Base-by-base conservation (phyloP, 2,113 vertebrate genomes). In the Elaphurus davidianus region DNA sequence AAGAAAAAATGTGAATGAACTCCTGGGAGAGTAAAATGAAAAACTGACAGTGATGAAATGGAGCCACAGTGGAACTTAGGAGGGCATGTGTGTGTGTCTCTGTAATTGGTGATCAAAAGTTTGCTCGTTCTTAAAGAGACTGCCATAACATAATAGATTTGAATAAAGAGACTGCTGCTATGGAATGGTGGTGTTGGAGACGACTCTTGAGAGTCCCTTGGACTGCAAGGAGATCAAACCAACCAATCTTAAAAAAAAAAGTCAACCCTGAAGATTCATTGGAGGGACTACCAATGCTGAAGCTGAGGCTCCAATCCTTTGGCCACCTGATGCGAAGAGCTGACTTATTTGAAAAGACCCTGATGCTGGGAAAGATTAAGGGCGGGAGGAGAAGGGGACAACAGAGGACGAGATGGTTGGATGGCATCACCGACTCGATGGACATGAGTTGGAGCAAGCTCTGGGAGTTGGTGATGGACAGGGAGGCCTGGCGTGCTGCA, bases 21-120 rank as follows among this genome's bases (percentile, higher is more conserved):
- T 0, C 3, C 2, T 1, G 28, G 21, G 30, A 28, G 36, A 17
- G 5, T 30, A 13, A 3, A 15, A 8, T 0, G 23, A 19, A 8
- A 7, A 14, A 8, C 25, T 10, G 19, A 13, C 4, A 7, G 6
- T 0, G 7, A 47, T 15, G 33, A 50, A 12, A 30, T 3, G 9
- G 9, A 45, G 19, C 43, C 43, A 15, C 4, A 0, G 7, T 14
- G 28, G 28, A 76, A 30, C 16, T 43, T 17, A 27, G 62, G 13
- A 2, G 13, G 4, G 21, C 13, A 1, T 14, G 28, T n/a, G 43
- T 6, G 43, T 6, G 30, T 16, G 25, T 14, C 2, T 76, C 10
- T 8, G 1, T 19, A 5, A 13, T 0, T 7, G 1, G 12, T 5
- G 16, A 47, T 47, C 23, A 33, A 50, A 12, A 12, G 40, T 43